These are phyloP conservation scores for Cossypha caffra DNA, from an alignment of 2,797 vertebrate genomes.

Conservation along the genomic window DNA sequence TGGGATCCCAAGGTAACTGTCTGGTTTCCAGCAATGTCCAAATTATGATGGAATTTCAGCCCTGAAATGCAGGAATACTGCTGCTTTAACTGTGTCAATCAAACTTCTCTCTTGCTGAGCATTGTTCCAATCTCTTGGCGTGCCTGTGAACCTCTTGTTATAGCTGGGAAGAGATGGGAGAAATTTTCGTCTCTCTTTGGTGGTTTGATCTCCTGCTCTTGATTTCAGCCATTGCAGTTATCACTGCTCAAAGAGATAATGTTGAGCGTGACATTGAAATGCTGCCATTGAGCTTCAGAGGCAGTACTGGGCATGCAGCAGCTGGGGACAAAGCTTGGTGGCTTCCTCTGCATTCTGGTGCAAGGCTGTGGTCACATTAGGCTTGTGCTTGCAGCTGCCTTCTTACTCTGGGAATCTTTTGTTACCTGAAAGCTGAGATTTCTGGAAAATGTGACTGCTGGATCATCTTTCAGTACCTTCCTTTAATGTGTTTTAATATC, in stretches of 20 bases:
- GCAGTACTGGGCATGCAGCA: background rate
- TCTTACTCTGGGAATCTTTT: background rate
- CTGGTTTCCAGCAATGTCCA: background rate
- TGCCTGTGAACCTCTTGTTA: background rate
- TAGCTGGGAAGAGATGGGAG: background rate
- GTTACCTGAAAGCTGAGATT: background rate
- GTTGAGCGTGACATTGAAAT: background rate
- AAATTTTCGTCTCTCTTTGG: background rate
- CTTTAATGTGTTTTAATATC: background rate
- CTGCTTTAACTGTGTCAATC: background rate
- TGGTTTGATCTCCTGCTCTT: background rate
- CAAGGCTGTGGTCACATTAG: background rate
- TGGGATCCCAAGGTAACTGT: background rate
- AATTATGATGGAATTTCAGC: background rate
- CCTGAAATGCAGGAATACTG: background rate
- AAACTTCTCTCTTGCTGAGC: background rate
- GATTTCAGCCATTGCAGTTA: background rate
- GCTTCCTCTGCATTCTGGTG: background rate
- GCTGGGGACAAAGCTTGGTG: background rate
- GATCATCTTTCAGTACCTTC: background rate
- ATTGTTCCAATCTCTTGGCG: background rate
- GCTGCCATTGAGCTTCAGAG: fast-evolving
- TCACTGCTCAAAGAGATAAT: background rate
- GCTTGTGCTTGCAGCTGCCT: background rate
- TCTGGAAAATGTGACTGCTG: background rate